Evolutionary conservation across 2,113 vertebrate genomes (phyloP), one percentile per base, ranked within the genome.

Genomic region (Tyrannus savana): DNA sequence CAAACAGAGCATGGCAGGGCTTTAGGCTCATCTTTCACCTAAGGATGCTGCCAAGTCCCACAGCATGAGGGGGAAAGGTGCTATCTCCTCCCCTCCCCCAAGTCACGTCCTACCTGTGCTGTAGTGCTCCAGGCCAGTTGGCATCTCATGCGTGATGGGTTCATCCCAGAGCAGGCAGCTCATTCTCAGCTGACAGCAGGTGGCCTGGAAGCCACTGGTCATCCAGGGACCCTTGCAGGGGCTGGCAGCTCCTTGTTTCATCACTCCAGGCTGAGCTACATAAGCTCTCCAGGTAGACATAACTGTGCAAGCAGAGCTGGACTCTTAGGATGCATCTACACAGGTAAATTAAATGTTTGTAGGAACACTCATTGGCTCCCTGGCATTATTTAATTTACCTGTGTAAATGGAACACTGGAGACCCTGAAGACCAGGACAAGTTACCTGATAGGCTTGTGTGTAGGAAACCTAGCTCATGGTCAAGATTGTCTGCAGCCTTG

Each of bases 381-480:
- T 49, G 49, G 68, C 21, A 60, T 21, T 66, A 46, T 69, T 60
- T 56, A 30, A 37, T 82, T 60, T 60, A 52, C 21, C 31, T 42
- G 12, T 12, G 8, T 37, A 66, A 83, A 66, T 47, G 42, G 24
- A 77, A 21, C 0, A 0, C 41, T 74, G 60, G 49, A n/a, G 49
- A 63, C n/a, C 2, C 44, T 30, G 33, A 17, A 76, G 30, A 72
- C 27, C 22, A 46, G 41, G 12, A 4, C 2, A 1, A 22, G 42
- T 22, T 81, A 77, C 33, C 19, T 88, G 50, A 41, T 2, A 1
- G 56, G 24, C 19, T 60, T 60, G 17, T 28, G 7, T 55, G 33
- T 50, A 90, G 39, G n/a, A 87, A 85, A n/a, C 19, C 12, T 25
- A n/a, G 17, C 12, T 78, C 22, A 28, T 14, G 50, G 13, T 31